Evolutionary conservation across 2,888 invertebrate genomes (phyloP), one percentile per base, ranked within the genome.

Genomic region (Tuberolachnus salignus): DNA sequence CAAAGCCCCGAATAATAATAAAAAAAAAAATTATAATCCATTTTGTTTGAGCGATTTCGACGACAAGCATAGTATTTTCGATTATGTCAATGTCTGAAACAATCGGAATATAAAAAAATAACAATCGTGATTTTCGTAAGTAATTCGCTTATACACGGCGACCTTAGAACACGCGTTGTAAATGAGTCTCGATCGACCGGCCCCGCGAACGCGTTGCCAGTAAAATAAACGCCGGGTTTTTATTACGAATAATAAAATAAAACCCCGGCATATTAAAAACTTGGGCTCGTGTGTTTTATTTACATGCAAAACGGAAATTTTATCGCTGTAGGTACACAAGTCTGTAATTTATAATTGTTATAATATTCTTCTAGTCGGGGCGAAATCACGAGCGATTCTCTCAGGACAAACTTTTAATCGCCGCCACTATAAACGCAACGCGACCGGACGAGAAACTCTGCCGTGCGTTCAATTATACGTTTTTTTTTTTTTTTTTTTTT

Each of bases 391-490:
- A 16, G 26, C 1, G 10, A 10, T 51, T 55, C n/a, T 53, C 19
- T 49, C 51, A 10, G 6, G 4, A 44, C 16, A 63, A 63, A 51
- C 63, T 63, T 63, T 73, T 73, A 73, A 73, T 73, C 73, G 13
- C 42, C 16, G 13, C 13, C 6, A 42, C 34, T 34, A 34, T 53
- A 64, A 23, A 23, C 8, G 0, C 6, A 34, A 34, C 3, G 16
- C 13, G 53, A 73, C 19, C 16, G 11, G 11, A 21, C 10, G 11
- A 42, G 63, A 74, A 74, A 74, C 55, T 69, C 46, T 59, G 78
- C 49, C 46, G 42, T 78, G 69, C 69, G 59, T 69, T 69, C 69
- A 69, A 78, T 51, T 59, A 34, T 61, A 78, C 69, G 34, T 51
- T n/a, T n/a, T n/a, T n/a, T n/a, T n/a, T n/a, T n/a, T n/a, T n/a